These are phyloP conservation scores for Toxotes lorentzi DNA, from an alignment of 2,797 vertebrate genomes.

Conservation along the genomic window DNA sequence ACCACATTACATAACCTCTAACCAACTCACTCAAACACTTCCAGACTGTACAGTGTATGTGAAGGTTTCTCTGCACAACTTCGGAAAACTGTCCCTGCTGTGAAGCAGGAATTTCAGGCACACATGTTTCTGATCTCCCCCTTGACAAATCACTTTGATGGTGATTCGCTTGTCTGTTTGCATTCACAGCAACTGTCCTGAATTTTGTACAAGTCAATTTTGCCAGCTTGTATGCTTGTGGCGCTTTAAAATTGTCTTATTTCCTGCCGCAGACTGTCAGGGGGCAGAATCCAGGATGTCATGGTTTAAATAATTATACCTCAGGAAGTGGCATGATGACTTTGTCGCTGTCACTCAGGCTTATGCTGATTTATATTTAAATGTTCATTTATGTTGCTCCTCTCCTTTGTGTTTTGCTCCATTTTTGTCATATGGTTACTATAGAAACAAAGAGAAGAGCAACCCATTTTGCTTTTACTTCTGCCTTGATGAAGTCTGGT, in stretches of 20 bases:
- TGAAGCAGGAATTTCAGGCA: slow-evolving; percentile 53
- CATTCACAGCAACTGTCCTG: slow-evolving; percentile 60
- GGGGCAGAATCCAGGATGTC: slow-evolving; percentile 51
- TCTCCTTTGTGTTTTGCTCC: slow-evolving; percentile 58
- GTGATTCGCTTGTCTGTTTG: slow-evolving; percentile 72
- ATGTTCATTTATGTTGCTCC: slow-evolving; percentile 50
- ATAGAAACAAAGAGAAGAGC: slow-evolving; percentile 65
- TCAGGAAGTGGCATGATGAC: slow-evolving; percentile 52
- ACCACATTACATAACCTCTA: slow-evolving; percentile 46
- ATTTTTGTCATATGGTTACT: slow-evolving; percentile 71
- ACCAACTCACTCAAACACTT: slow-evolving; percentile 44
- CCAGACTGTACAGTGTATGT: slow-evolving; percentile 10
- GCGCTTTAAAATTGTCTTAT: slow-evolving; percentile 55
- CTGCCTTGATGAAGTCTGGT: not conserved
- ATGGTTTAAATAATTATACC: slow-evolving; percentile 75
- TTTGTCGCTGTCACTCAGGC: slow-evolving; percentile 65
- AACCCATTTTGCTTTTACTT: slow-evolving; percentile 12
- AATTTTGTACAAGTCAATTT: slow-evolving; percentile 63
- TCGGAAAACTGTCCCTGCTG: slow-evolving; percentile 44
- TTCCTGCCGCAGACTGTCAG: slow-evolving; percentile 57
- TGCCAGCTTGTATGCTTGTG: slow-evolving; percentile 37
- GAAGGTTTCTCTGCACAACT: slow-evolving; percentile 31
- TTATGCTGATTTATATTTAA: slow-evolving; percentile 72
- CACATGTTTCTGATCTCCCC: slow-evolving; percentile 48
- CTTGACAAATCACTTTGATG: slow-evolving; percentile 74